Conservation (phyloP, 1,140 invertebrate species). For the Drosophila dunni region DNA sequence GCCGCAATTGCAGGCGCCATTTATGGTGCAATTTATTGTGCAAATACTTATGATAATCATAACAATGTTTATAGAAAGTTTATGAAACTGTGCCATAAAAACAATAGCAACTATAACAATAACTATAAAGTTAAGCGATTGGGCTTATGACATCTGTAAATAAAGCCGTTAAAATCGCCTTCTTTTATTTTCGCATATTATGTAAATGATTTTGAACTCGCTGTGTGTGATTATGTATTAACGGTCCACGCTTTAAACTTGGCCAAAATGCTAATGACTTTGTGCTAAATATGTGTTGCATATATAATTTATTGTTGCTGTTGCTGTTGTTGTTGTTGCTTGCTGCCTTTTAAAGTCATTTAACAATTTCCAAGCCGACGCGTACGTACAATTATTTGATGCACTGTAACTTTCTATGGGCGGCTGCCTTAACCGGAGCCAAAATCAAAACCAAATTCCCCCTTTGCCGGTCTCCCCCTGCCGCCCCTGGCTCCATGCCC, state of each 20-base stretch:
- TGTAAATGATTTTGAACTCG: constrained; percentile 23
- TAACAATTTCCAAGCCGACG: constrained; percentile 5
- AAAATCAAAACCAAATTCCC: constrained; percentile 16
- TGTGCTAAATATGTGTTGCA: constrained; percentile 15
- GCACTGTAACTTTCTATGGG: constrained; percentile 45
- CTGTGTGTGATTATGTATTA: constrained; percentile 28
- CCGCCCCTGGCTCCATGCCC: background rate
- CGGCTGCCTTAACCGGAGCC: constrained; percentile 12
- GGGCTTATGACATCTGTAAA: background rate
- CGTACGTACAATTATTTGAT: constrained; percentile 24
- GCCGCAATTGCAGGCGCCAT: constrained; percentile 20
- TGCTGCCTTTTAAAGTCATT: background rate
- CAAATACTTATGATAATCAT: constrained; percentile 14
- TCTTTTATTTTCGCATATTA: constrained; percentile 36
- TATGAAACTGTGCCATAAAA: constrained; percentile 9
- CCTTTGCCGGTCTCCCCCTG: constrained; percentile 5
- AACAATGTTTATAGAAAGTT: constrained; percentile 22
- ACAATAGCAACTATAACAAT: background rate
- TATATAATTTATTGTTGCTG: background rate
- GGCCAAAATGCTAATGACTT: constrained; percentile 24
- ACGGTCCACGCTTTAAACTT: constrained; percentile 24
- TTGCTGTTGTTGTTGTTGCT: background rate
- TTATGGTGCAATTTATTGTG: constrained; percentile 20
- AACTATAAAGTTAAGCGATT: constrained; percentile 4
- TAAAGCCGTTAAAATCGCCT: constrained; percentile 28